These are phyloP conservation scores for Mactra quadrangularis DNA, from an alignment of 1,140 invertebrate species.

Conservation along the genomic window DNA sequence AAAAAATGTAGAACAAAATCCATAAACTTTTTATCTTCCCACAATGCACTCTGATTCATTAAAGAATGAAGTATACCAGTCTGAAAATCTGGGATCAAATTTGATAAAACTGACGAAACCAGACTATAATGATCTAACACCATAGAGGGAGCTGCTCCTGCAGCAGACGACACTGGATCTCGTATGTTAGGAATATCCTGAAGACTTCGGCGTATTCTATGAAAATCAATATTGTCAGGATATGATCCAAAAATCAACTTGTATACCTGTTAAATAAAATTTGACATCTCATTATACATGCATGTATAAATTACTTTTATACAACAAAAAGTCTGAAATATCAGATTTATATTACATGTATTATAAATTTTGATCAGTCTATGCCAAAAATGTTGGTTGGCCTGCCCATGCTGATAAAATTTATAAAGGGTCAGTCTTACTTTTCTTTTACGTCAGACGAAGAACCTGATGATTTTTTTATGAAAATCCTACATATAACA, in stretches of 20 bases:
- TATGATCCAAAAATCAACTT: conserved; percentile 69
- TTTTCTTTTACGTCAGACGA: too few relatives aligned
- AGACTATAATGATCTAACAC: conserved; percentile 11
- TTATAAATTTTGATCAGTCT: too few relatives aligned
- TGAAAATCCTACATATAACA: too few relatives aligned
- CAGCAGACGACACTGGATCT: not conserved
- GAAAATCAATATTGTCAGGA: not conserved
- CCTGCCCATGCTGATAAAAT: too few relatives aligned
- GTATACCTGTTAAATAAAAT: conserved; percentile 66
- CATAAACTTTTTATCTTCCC: conserved; percentile 34
- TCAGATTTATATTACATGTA: too few relatives aligned
- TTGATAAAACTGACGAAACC: not conserved
- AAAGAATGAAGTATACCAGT: conserved; percentile 58
- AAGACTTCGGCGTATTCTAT: conserved; percentile 6
- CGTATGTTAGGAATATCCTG: not conserved
- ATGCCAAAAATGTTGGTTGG: too few relatives aligned
- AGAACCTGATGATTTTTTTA: too few relatives aligned
- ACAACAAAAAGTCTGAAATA: too few relatives aligned
- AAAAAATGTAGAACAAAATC: conserved; percentile 49
- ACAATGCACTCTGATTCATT: conserved; percentile 50
- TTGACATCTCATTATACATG: too few relatives aligned
- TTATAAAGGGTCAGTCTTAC: too few relatives aligned
- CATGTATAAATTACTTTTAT: too few relatives aligned
- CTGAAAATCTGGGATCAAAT: conserved; percentile 25
- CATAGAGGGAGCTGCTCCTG: not conserved